These are phyloP conservation scores for Euborellia annulipes DNA, from an alignment of 1,140 invertebrate species.

Conservation along the genomic window DNA sequence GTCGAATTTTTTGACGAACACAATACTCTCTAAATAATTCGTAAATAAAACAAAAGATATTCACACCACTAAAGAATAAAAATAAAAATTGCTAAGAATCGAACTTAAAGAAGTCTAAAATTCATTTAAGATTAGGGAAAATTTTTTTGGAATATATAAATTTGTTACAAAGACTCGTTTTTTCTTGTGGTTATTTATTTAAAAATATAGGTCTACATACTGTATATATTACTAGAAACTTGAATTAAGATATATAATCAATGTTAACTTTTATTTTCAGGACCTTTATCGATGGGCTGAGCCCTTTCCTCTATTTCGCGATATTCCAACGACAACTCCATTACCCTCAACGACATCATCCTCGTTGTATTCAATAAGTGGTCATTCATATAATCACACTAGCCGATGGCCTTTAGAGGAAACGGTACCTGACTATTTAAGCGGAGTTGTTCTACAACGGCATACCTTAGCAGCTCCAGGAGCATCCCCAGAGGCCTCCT, in stretches of 20 bases:
- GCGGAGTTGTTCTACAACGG: slow-evolving; percentile 60
- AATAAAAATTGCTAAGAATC: too few relatives aligned
- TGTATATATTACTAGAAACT: neutral
- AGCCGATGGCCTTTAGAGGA: slow-evolving; percentile 35
- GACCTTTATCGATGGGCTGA: neutral
- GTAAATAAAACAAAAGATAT: too few relatives aligned
- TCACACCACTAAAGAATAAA: too few relatives aligned
- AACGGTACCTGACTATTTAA: slow-evolving; percentile 68
- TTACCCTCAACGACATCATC: neutral
- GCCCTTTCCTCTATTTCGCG: neutral
- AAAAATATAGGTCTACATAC: too few relatives aligned
- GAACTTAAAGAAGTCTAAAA: too few relatives aligned
- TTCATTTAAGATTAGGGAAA: too few relatives aligned
- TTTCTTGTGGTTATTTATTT: too few relatives aligned
- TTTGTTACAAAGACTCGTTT: too few relatives aligned
- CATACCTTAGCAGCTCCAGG: slow-evolving; percentile 38
- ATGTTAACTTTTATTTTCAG: neutral
- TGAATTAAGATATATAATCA: neutral
- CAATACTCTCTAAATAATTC: too few relatives aligned
- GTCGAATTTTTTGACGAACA: too few relatives aligned
- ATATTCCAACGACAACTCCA: neutral
- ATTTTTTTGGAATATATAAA: too few relatives aligned
- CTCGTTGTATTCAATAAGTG: neutral
- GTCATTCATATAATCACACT: neutral
- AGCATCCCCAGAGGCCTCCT: slow-evolving; percentile 38